These are phyloP conservation scores for Venustaconcha ellipsiformis DNA, from an alignment of 1,140 invertebrate species.

Conservation along the genomic window DNA sequence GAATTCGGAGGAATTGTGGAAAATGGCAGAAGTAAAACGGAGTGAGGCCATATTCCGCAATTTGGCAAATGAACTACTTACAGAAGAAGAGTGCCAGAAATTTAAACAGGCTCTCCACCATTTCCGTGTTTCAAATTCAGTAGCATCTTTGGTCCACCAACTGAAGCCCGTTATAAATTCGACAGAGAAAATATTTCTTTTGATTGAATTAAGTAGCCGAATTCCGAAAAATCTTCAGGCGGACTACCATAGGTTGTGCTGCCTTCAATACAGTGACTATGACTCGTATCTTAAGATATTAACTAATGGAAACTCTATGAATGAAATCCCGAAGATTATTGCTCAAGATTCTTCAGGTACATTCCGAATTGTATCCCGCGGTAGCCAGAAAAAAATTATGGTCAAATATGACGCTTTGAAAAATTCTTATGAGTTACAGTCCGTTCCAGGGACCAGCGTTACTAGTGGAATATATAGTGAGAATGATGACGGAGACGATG, in stretches of 20 bases:
- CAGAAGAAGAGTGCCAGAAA: conserved; percentile 42
- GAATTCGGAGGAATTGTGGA: background rate
- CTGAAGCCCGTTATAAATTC: conserved; percentile 51
- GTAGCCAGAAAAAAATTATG: conserved; percentile 43
- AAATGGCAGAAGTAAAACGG: conserved; percentile 37
- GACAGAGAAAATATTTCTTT: conserved; percentile 55
- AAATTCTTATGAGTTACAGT: conserved; percentile 36
- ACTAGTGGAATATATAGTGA: conserved; percentile 54
- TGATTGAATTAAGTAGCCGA: conserved; percentile 53
- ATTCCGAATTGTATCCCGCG: conserved; percentile 47
- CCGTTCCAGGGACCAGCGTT: conserved; percentile 46
- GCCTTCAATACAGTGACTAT: conserved; percentile 55
- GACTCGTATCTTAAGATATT: conserved; percentile 47
- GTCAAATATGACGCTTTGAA: conserved; percentile 38
- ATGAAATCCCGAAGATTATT: conserved; percentile 44
- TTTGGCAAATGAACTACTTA: conserved; percentile 52
- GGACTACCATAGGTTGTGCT: conserved; percentile 58
- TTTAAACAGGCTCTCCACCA: conserved; percentile 57
- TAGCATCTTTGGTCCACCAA: conserved; percentile 50
- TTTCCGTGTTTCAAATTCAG: conserved; percentile 51
- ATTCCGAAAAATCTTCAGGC: conserved; percentile 46
- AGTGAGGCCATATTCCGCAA: conserved; percentile 49
- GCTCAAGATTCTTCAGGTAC: conserved; percentile 52
- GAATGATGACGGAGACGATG: conserved; percentile 30
- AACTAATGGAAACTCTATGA: conserved; percentile 36